Evolutionary conservation across 2,888 invertebrate species (phyloP), one percentile per base, ranked within the genome.

Genomic region (Bhutanitis thaidina): DNA sequence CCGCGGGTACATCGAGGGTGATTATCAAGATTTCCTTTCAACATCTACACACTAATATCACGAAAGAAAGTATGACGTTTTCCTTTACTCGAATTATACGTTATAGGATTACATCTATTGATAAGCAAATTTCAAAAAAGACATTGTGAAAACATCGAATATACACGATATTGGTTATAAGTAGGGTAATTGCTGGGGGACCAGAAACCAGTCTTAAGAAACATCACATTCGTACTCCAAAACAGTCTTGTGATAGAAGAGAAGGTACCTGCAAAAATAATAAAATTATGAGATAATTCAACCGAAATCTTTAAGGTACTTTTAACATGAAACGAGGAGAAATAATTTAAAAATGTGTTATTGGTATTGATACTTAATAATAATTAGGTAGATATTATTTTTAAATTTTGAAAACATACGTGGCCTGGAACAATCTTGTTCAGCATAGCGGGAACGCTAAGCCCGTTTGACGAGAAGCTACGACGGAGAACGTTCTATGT

Each of bases 221-320:
- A 62, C 71, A 39, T 82, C 83, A 59, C 80, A 80, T 58, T 93
- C 94, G 68, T 97, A 98, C 75, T 97, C 97, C 85, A 98, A 86
- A 58, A 97, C 94, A 83, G 97, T 96, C 88, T 98, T 98, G 90
- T 98, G 98, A 87, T 98, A 98, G 91, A 98, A 98, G 57, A 98
- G 92, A 55, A 98, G 92, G 85, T 98, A 98, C 66, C 97, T 97
- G 91, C 58, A 92, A 93, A 50, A 52, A 43, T 45, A 59, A 92
- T 93, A 50, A 52, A 45, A 47, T 27, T 27, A 27, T 27, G 7
- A 8, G 7, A 27, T 20, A 20, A 20, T 3, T 20, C 2, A 20
- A n/a, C n/a, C n/a, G n/a, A n/a, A n/a, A n/a, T n/a, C n/a, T n/a
- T n/a, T n/a, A n/a, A n/a, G n/a, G n/a, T n/a, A n/a, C n/a, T n/a